Evolutionary conservation across 1,140 invertebrate genomes (phyloP).

Genomic region (Drosophila neocordata): DNA sequence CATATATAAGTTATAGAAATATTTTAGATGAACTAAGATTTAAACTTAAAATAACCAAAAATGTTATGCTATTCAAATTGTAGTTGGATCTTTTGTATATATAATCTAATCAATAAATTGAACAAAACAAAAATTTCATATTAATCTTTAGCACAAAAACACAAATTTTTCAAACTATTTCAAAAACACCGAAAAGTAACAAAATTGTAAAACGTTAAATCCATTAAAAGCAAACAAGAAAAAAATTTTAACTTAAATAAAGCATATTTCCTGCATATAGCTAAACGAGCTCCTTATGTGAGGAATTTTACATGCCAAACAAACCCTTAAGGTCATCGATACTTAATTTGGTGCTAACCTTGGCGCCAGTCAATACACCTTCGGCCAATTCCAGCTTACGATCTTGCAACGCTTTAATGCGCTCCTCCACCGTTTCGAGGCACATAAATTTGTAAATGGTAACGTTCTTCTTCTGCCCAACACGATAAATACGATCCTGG

Average conservation of each 20-base stretch:
- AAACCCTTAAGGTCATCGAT: slow-evolving; percentile 91
- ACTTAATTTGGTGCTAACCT: slow-evolving; percentile 86
- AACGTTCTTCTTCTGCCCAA: slow-evolving; percentile 93
- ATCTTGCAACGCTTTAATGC: slow-evolving; percentile 91
- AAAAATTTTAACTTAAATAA: slow-evolving; percentile 56
- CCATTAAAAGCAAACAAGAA: slow-evolving; percentile 39
- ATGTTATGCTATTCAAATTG: slow-evolving; percentile 75
- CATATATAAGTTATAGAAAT: slow-evolving; percentile 34
- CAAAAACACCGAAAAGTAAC: slow-evolving; percentile 21
- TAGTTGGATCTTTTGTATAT: slow-evolving; percentile 62
- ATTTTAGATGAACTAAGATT: background rate
- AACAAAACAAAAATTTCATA: slow-evolving; percentile 33
- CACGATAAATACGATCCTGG: slow-evolving; percentile 94
- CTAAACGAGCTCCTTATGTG: background rate
- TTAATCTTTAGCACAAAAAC: slow-evolving; percentile 36
- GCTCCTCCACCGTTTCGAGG: slow-evolving; percentile 92
- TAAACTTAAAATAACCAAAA: slow-evolving; percentile 58
- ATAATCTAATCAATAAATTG: slow-evolving; percentile 45
- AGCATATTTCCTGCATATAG: slow-evolving; percentile 1
- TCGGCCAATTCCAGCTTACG: slow-evolving; percentile 91
- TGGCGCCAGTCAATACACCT: slow-evolving; percentile 88
- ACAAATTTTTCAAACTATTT: slow-evolving; percentile 10
- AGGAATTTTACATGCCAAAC: slow-evolving; percentile 85
- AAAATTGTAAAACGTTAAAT: slow-evolving; percentile 48
- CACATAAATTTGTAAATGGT: slow-evolving; percentile 94